phyloP scores from a whole-genome alignment of 2,888 invertebrate genomes.

The Leucoma salicis region DNA sequence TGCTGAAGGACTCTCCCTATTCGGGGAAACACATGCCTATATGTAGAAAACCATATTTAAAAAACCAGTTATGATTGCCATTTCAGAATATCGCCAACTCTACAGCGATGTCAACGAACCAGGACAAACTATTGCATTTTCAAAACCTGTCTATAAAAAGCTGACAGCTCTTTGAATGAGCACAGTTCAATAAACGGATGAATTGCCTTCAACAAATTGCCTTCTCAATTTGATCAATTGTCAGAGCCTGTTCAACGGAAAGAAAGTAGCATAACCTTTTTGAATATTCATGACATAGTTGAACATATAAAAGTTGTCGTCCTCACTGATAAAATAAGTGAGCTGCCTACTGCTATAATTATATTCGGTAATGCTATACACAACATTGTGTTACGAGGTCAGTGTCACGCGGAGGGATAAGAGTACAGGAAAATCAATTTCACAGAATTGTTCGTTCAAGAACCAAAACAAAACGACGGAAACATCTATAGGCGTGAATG shows the following conservation, averaged over 20 bases:
- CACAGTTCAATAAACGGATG: slow-evolving; percentile 6
- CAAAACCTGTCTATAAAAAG: slow-evolving; percentile 17
- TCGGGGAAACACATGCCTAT: slow-evolving; percentile 23
- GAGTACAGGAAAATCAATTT: slow-evolving; percentile 54
- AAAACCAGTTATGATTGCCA: slow-evolving; percentile 3
- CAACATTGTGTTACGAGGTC: slow-evolving; percentile 65
- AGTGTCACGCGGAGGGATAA: slow-evolving; percentile 55
- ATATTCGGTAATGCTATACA: slow-evolving; percentile 39
- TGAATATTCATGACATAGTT: slow-evolving; percentile 40
- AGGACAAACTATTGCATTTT: slow-evolving; percentile 11
- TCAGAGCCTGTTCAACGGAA: slow-evolving; percentile 8
- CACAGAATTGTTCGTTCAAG: slow-evolving; percentile 49
- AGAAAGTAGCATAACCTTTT: slow-evolving; percentile 33
- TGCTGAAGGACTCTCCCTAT: slow-evolving; percentile 40
- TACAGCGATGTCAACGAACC: slow-evolving; percentile 4
- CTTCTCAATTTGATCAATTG: slow-evolving; percentile 7
- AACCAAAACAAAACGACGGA: slow-evolving; percentile 34
- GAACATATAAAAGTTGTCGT: slow-evolving; percentile 36
- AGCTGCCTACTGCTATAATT: slow-evolving; percentile 34
- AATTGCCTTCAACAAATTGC: slow-evolving; percentile 9
- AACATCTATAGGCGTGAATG: slow-evolving; percentile 39
- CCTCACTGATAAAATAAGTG: slow-evolving; percentile 48
- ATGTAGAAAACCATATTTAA: slow-evolving; percentile 3
- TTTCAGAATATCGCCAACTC: slow-evolving; percentile 1
- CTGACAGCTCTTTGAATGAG: slow-evolving; percentile 4